These are phyloP conservation scores for Hirudinaria manillensis DNA, from an alignment of 2,888 invertebrate genomes.

Conservation along the genomic window DNA sequence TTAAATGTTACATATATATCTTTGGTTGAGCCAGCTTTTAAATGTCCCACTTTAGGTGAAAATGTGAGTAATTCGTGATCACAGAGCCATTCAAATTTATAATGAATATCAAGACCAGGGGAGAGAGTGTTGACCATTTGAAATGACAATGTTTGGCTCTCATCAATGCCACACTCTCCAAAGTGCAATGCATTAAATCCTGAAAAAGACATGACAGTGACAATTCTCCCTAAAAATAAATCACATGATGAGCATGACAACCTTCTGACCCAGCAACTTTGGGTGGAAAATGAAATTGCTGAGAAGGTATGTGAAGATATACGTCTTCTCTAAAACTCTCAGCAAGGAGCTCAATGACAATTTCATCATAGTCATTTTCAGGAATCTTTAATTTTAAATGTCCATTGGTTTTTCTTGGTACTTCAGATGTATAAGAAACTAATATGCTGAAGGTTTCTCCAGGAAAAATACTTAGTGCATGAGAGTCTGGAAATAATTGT, in stretches of 20 bases:
- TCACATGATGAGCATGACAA: too few relatives aligned
- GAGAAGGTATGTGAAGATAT: not conserved
- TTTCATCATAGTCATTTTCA: constrained; percentile 61
- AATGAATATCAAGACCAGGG: constrained; percentile 43
- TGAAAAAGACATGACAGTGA: not conserved
- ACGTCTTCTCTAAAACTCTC: constrained; percentile 55
- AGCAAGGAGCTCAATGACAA: constrained; percentile 55
- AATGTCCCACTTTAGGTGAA: constrained; percentile 55
- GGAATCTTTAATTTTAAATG: constrained; percentile 56
- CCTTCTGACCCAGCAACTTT: too few relatives aligned
- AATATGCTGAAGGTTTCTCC: not conserved
- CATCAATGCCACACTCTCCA: constrained; percentile 52
- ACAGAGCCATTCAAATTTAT: constrained; percentile 50
- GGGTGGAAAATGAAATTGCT: not conserved
- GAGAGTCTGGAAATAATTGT: constrained; percentile 2
- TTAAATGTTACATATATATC: constrained; percentile 59
- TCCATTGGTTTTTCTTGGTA: constrained; percentile 48
- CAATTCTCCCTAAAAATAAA: not conserved
- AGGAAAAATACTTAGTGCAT: not conserved
- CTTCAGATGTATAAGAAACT: not conserved
- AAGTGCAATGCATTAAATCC: constrained; percentile 51
- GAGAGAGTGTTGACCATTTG: constrained; percentile 52
- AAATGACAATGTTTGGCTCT: constrained; percentile 48
- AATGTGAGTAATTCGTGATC: constrained; percentile 55
- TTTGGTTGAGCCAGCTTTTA: constrained; percentile 54